Conservation (phyloP, 2,797 vertebrate genomes). For the Eleutherodactylus coqui region DNA sequence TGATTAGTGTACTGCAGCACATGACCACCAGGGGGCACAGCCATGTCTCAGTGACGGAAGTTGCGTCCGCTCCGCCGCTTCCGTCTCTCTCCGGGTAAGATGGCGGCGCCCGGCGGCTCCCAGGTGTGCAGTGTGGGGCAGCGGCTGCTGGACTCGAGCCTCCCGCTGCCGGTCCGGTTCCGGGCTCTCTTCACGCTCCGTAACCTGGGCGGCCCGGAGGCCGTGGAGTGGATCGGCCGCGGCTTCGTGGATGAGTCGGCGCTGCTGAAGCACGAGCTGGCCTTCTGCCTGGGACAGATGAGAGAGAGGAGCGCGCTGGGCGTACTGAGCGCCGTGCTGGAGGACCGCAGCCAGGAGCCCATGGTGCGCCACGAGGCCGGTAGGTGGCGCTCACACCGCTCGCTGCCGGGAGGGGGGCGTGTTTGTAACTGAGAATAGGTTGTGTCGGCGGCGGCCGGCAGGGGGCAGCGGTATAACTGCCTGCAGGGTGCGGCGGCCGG, state of each 20-base stretch:
- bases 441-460: too few species aligned
- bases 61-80: neutral
- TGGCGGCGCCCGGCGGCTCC: constrained; percentile 16
- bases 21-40: too few species aligned
- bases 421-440: too few species aligned
- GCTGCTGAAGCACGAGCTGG: constrained; percentile 93
- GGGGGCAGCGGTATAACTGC: too few species aligned
- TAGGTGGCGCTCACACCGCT: neutral
- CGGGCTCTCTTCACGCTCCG: constrained; percentile 93
- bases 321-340: constrained; percentile 77
- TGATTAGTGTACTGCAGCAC: too few species aligned
- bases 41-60: too few species aligned
- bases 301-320: constrained; percentile 85
- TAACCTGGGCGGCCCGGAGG: constrained; percentile 82
- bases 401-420: too few species aligned
- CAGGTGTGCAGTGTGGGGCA: constrained; percentile 76
- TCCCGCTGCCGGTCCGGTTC: constrained; percentile 83
- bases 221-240: constrained; percentile 87
- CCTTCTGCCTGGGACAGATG: constrained; percentile 96
- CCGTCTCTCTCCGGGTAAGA: neutral
- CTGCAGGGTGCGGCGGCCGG: too few species aligned
- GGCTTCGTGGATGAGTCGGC: constrained; percentile 86
- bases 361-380: constrained; percentile 94
- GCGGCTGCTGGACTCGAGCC: constrained; percentile 77
- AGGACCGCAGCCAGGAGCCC: constrained; percentile 84